phyloP scores from a whole-genome alignment of 2,888 invertebrate genomes.

The Ametastegia equiseti region DNA sequence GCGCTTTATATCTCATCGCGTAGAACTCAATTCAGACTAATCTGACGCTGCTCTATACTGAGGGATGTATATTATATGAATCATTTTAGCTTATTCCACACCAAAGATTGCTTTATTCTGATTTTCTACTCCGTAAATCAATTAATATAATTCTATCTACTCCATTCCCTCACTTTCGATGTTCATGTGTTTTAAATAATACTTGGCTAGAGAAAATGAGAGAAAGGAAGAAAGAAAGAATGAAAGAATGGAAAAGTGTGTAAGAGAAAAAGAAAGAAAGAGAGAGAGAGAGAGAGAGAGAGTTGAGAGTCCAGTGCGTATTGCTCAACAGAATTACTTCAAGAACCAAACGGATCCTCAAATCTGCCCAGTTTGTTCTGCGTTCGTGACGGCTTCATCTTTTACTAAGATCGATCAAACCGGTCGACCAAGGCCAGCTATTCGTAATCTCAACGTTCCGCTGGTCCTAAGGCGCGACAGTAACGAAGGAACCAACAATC shows the following conservation, averaged over 20 bases:
- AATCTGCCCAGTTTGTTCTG: slow-evolving; percentile 68
- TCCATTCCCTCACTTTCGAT: too few relatives aligned
- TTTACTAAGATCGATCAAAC: slow-evolving; percentile 72
- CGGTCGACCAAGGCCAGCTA: slow-evolving; percentile 68
- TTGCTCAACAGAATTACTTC: slow-evolving; percentile 71
- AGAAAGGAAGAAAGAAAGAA: too few relatives aligned
- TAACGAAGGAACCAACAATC: slow-evolving; percentile 76
- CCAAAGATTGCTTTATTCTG: too few relatives aligned
- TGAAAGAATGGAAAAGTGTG: not conserved
- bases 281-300: slow-evolving; percentile 61
- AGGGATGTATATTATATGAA: slow-evolving; percentile 61
- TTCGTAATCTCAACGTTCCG: slow-evolving; percentile 77
- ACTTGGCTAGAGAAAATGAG: too few relatives aligned
- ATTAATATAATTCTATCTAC: too few relatives aligned
- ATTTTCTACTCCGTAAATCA: too few relatives aligned
- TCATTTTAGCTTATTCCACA: not conserved
- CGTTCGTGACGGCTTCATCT: slow-evolving; percentile 65
- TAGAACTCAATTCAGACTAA: slow-evolving; percentile 93
- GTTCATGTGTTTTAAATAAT: too few relatives aligned
- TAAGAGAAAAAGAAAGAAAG: not conserved
- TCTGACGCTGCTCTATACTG: slow-evolving; percentile 82
- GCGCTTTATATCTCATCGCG: slow-evolving; percentile 70
- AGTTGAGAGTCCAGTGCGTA: slow-evolving; percentile 65
- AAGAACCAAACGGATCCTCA: slow-evolving; percentile 66
- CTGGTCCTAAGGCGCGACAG: slow-evolving; percentile 78